A percentile compares a stretch with the other conserved stretches of the same genome.
phyloP scores from a whole-genome alignment of 23 tunicate genomes.

The Trididemnum clinides region DNA sequence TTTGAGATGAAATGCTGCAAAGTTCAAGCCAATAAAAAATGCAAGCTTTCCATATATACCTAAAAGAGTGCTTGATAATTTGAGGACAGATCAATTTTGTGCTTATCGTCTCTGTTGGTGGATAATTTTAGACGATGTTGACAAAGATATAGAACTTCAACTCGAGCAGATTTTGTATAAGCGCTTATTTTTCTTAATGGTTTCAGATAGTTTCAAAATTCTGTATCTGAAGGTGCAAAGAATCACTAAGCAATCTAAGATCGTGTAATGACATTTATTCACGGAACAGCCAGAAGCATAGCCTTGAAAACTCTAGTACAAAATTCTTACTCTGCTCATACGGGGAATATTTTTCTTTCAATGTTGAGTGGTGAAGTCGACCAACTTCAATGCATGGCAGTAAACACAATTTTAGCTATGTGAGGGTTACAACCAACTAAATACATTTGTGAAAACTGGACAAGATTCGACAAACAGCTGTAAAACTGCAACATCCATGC shows the following conservation, averaged over 20 bases:
- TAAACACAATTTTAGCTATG: too few relatives aligned
- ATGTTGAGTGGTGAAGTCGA: too few relatives aligned
- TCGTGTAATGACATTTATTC: background rate
- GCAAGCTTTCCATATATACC: background rate
- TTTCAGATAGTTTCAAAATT: background rate
- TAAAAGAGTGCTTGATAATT: background rate
- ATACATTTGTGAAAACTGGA: too few relatives aligned
- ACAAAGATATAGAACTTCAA: background rate
- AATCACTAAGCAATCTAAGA: background rate
- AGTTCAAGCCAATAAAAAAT: background rate
- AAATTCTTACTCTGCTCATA: constrained; percentile 8
- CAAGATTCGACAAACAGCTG: too few relatives aligned
- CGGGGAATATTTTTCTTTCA: constrained; percentile 1
- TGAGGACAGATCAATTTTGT: background rate
- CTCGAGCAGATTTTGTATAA: background rate
- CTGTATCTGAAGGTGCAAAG: background rate
- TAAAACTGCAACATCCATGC: too few relatives aligned
- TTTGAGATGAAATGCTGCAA: background rate
- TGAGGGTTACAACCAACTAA: too few relatives aligned
- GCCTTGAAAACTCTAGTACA: background rate
- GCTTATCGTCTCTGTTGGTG: background rate
- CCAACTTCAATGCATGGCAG: too few relatives aligned
- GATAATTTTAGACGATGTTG: background rate
- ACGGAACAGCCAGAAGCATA: background rate
- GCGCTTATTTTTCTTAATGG: background rate